phyloP scores from a whole-genome alignment of 30 jellyfish, hydroid and myxozoan species.

The Aurelia coerulea region DNA sequence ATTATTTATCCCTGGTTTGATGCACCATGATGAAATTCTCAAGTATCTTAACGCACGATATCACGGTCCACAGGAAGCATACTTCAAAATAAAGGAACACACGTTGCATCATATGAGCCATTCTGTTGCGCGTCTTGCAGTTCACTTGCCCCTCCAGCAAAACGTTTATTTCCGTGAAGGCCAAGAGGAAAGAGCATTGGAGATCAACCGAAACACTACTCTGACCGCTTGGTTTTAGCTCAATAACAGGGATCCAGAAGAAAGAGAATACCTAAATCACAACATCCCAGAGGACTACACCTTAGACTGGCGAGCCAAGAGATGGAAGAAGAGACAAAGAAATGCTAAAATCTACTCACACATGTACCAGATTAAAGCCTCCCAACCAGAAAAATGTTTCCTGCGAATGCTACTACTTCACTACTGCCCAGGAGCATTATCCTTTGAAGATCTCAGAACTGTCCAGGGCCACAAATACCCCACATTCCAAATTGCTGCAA shows the following conservation, averaged over 20 bases:
- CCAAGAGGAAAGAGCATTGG: too few relatives aligned
- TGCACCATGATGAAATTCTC: too few relatives aligned
- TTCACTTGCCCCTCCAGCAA: too few relatives aligned
- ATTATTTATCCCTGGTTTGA: too few relatives aligned
- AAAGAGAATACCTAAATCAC: not conserved
- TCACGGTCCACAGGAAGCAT: too few relatives aligned
- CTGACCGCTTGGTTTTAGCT: slow-evolving; percentile 66
- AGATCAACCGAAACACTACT: slow-evolving; percentile 9
- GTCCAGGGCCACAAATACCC: not conserved
- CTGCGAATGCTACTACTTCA: not conserved
- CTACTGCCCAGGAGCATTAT: not conserved
- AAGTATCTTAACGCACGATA: too few relatives aligned
- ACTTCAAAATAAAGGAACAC: too few relatives aligned
- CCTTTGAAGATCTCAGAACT: not conserved
- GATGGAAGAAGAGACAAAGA: not conserved
- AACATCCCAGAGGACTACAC: slow-evolving; percentile 61
- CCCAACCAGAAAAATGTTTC: not conserved
- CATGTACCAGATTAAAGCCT: not conserved
- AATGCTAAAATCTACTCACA: slow-evolving; percentile 2
- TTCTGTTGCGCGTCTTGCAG: too few relatives aligned
- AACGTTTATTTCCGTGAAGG: too few relatives aligned
- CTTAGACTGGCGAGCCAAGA: slow-evolving; percentile 6
- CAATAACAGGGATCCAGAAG: slow-evolving; percentile 1
- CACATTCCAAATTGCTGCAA: not conserved
- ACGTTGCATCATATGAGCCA: too few relatives aligned